Conservation (phyloP, 2,113 vertebrate species). For the Lepus europaeus region DNA sequence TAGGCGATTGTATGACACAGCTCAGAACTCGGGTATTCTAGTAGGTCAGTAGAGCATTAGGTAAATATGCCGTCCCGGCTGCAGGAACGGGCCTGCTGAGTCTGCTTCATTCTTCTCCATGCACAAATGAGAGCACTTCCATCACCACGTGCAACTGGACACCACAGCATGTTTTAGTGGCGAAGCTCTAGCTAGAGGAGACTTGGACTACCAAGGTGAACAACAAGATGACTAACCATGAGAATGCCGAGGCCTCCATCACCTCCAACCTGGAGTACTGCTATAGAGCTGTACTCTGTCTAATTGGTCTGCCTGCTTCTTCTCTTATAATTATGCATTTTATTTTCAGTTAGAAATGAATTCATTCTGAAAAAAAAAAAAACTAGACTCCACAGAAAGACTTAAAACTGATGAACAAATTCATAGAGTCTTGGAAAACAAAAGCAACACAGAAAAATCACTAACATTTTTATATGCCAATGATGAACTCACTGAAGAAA, state of each 20-base stretch:
- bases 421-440: too few relatives aligned
- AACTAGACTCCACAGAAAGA: too few relatives aligned
- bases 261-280: background rate
- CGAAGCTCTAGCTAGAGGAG: background rate
- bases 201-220: background rate
- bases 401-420: too few relatives aligned
- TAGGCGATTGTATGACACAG: background rate
- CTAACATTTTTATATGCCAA: too few relatives aligned
- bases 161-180: background rate
- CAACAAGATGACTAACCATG: background rate
- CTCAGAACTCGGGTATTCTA: background rate
- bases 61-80: background rate
- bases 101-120: background rate
- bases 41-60: slow-evolving; percentile 61
- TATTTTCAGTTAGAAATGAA: background rate
- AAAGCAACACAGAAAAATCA: too few relatives aligned
- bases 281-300: background rate
- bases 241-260: background rate
- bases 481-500: too few relatives aligned
- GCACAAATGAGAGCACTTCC: background rate
- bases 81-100: background rate
- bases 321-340: background rate
- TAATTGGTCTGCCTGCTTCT: background rate
- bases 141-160: background rate
- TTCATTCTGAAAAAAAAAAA: background rate